Percentiles rank a stretch among this genome's conserved stretches.
Conservation (phyloP, 2,888 invertebrate genomes). For the Seira ritae region DNA sequence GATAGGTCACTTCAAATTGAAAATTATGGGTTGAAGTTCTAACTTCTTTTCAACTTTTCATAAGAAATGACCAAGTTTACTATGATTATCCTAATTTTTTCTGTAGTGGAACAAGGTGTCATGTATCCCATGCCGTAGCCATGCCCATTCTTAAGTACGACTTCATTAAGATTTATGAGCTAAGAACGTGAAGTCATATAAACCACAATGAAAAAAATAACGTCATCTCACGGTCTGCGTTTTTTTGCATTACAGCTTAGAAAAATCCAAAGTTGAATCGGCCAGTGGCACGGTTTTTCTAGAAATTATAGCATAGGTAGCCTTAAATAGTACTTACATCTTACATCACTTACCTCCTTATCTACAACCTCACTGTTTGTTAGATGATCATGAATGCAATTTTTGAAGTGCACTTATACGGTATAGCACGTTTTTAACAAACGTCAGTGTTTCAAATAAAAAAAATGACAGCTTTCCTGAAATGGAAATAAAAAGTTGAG, state of each 20-base stretch:
- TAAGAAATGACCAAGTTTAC: too few species aligned
- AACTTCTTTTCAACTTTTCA: too few species aligned
- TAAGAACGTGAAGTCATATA: too few species aligned
- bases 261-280: neutral
- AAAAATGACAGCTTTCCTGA: neutral
- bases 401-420: neutral
- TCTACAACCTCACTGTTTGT: neutral
- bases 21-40: too few species aligned
- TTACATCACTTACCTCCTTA: neutral
- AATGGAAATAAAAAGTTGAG: neutral
- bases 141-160: too few species aligned
- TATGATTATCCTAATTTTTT: too few species aligned
- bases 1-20: neutral
- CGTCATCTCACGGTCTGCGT: neutral
- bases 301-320: neutral
- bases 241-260: too few species aligned
- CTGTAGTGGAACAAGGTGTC: too few species aligned
- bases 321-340: neutral
- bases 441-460: neutral
- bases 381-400: conserved; percentile 6
- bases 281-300: neutral
- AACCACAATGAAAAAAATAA: neutral
- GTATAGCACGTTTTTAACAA: neutral
- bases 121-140: too few species aligned
- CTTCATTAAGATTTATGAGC: too few species aligned